phyloP scores from a whole-genome alignment of 2,888 invertebrate genomes.

The Polia nebulosa region DNA sequence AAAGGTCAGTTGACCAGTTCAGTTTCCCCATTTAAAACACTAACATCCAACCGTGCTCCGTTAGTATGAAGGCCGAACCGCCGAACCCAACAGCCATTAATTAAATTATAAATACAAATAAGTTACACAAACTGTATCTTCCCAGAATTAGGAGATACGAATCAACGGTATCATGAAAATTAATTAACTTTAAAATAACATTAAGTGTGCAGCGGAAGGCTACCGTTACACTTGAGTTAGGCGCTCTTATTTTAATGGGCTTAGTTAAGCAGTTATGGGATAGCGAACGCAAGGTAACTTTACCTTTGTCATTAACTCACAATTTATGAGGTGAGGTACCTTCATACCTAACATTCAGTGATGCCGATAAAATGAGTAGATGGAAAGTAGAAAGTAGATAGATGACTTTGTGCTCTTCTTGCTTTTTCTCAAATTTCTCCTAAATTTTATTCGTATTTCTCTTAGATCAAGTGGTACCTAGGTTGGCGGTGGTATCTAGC shows the following conservation, averaged over 20 bases:
- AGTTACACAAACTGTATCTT: slow-evolving; percentile 14
- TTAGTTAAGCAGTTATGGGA: slow-evolving; percentile 72
- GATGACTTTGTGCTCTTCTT: too few relatives aligned
- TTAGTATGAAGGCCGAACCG: neutral
- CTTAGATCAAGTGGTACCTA: neutral
- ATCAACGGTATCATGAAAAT: slow-evolving; percentile 49
- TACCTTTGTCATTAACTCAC: slow-evolving; percentile 59
- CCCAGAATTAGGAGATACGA: slow-evolving; percentile 16
- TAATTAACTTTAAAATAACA: slow-evolving; percentile 56
- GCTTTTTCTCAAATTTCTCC: too few relatives aligned
- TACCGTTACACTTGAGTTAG: slow-evolving; percentile 66
- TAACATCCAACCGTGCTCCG: neutral
- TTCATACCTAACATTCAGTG: slow-evolving; percentile 33
- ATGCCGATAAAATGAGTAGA: slow-evolving; percentile 10
- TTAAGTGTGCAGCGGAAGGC: slow-evolving; percentile 48
- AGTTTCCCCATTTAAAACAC: neutral
- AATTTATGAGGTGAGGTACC: slow-evolving; percentile 41
- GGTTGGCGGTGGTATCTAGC: too few relatives aligned
- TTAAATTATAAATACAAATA: slow-evolving; percentile 42
- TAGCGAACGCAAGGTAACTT: slow-evolving; percentile 63
- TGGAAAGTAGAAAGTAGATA: too few relatives aligned
- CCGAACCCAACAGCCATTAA: slow-evolving; percentile 3
- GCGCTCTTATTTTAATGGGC: slow-evolving; percentile 72
- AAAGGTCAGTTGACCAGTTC: neutral
- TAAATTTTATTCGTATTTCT: too few relatives aligned